Base-by-base conservation (phyloP, 2,113 vertebrate species). In the Salminus brasiliensis region DNA sequence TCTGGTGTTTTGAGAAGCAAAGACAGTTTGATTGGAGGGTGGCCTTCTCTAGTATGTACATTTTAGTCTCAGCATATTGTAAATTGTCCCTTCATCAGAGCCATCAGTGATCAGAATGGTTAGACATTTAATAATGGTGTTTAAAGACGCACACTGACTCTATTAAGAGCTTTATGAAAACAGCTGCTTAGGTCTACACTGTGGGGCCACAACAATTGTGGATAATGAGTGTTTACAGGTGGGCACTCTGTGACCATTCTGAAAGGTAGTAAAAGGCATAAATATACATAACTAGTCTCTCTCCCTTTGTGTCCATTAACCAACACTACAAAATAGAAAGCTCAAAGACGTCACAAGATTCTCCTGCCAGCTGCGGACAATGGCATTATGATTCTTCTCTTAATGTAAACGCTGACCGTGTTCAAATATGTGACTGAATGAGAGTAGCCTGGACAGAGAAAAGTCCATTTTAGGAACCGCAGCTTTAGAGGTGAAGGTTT, bases 181-280 rank as follows among this genome's bases (percentile, higher is more conserved):
- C 86, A 90, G 83, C 79, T 81, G 70, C 81, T 83, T 81, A 87
- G 80, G 89, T 23, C 52, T 69, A 86, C 25, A 36, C 68, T 39
- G 16, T 89, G 76, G 80, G 81, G 62, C 83, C 71, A 87, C 85
- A 73, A 79, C 79, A 49, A 87, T 85, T 82, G 30, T 53, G 29
- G 73, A 82, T n/a, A 86, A 86, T 78, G 86, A 81, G 86, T 79
- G 81, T 88, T 82, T 85, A 92, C 90, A 90, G 79, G n/a, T 70
- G 66, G 39, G 70, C 82, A 81, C 76, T 77, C 57, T 1, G 55
- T 59, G 39, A 75, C 72, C 59, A 67, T 77, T 57, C 69, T 70
- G 32, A 72, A 76, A 79, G 55, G 57, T 78, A 76, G 52, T 72
- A 81, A 81, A 78, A 79, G 76, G 77, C 65, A 74, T 72, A 74